Base-by-base conservation (phyloP, 2,113 vertebrate species). In the Egretta garzetta region DNA sequence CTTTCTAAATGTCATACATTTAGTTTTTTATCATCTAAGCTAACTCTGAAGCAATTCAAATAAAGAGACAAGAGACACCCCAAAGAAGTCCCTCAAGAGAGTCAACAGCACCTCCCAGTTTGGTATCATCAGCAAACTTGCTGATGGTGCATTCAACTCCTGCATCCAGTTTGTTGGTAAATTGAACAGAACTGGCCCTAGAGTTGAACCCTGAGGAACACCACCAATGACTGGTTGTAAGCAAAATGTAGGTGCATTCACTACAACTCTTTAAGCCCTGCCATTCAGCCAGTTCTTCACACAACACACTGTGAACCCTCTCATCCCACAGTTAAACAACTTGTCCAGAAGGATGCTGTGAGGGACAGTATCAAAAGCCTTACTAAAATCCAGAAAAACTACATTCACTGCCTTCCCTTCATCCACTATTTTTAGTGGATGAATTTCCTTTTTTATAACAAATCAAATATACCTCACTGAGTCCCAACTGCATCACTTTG, bases 181-280 rank as follows among this genome's bases (percentile, higher is more conserved):
- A 43, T 33, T 41, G 18, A 43, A 41, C 14, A 64, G 49, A 21
- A 43, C 37, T 17, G 19, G 8, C 14, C 49, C 32, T 80, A 35
- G 18, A 55, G 45, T 2, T 35, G 49, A 55, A 22, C 37, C 20
- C 11, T 28, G 23, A 43, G 9, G 37, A 66, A 27, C 24, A 55
- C 13, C 0, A 1, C 37, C 14, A 32, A 6, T 45, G 24, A 30
- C 32, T 2, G 1, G 24, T 67, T 2, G 2, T 12, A 4, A 55
- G 50, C 8, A 26, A 24, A 7, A n/a, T 56, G 24, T 30, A 56
- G 8, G 20, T 15, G 33, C 12, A 24, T 35, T 55, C 62, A 80
- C 8, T 20, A 24, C 41, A 67, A 45, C 15, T 1, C 39, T 67
- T 67, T 81, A 20, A 32, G 15, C 12, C 18, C 33, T 35, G 52